Evolutionary conservation across 35 echinoderm and acorn worm genomes (phyloP), one percentile per base, ranked within the genome.

Genomic region (Ophioderma brevispina): DNA sequence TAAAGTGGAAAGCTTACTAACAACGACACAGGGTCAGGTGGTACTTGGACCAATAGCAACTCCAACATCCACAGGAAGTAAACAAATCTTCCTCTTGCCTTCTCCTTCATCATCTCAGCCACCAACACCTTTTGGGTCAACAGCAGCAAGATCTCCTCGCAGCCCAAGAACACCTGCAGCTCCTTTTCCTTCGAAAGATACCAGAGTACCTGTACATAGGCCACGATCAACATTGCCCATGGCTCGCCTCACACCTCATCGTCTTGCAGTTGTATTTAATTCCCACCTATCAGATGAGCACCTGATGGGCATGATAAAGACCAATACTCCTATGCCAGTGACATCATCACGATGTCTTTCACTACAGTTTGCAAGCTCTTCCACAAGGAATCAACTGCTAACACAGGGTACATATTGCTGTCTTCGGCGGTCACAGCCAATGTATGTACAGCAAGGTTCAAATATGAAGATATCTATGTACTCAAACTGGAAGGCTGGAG

Each of bases 21-120:
- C 89, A n/a, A 89, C 96, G 18, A 94, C 96, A 33, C 81, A 91
- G 81, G 96, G 92, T 3, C 87, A 86, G 63, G 81, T 98, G 37
- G 91, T 98, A 75, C 89, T 98, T 23, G 96, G 96, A 91, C 96
- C 96, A 37, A 98, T 98, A 81, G 92, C 96, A 78, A 98, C 96
- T 32, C 96, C 96, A 80, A 98, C 96, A 39, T 63, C 96, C 55
- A 91, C 75, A 50, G 89, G 91, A 63, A 82, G 91, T 77, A 91
- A 89, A 38, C 92, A 98, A 75, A 87, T 89, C 75, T 98, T 98
- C 76, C 85, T 98, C 78, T 43, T 98, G 36, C 96, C 96, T 17
- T 94, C 92, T 78, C 96, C 96, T 55, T 98, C 96, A 55, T 81
- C 89, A 86, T 85, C 85, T 36, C 96, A 98, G 37, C 76, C 89